Base-by-base conservation (phyloP, 1,140 invertebrate species). In the Microplitis demolitor region DNA sequence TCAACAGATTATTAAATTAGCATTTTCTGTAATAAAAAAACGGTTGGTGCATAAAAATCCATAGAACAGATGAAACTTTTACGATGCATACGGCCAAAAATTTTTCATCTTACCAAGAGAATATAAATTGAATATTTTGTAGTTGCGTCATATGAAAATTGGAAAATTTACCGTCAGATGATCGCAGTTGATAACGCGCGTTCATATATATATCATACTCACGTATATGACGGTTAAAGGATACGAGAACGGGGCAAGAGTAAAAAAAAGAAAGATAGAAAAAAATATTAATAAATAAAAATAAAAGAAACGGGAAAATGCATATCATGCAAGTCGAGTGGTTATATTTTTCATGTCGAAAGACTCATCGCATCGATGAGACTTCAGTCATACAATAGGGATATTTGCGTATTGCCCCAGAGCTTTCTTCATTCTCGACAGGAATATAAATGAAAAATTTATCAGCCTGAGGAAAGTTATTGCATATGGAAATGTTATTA, bases 381-480 rank as follows among this genome's bases (percentile, higher is more conserved):
- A n/a, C 35, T 66, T 63, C 61, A 16, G 62, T 35, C 58, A 14
- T 45, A 45, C 33, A 50, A 78, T 75, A 73, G 74, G 77, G 67
- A 75, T 79, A 58, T 66, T 60, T 69, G 66, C 66, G 63, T 74
- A 66, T 74, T 58, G 50, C 50, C 35, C 64, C 16, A n/a, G 56
- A 50, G 51, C 64, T 58, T 74, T 76, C 77, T 56, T 74, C 61
- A 72, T 74, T 4, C 74, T 76, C 71, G 64, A 75, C 13, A 67
- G 61, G 79, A 81, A 80, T 81, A 79, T 81, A 80, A 80, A 81
- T 81, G 77, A 78, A 68, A 68, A 80, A 73, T 81, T 79, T 79
- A 79, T 77, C 79, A 74, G 77, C 74, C 74, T 60, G 74, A 71
- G 76, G 60, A 54, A 45, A 11, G 39, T 45, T 45, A 45, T 75